These are phyloP conservation scores for Acleris holmiana DNA, from an alignment of 2,888 invertebrate species.

Conservation along the genomic window DNA sequence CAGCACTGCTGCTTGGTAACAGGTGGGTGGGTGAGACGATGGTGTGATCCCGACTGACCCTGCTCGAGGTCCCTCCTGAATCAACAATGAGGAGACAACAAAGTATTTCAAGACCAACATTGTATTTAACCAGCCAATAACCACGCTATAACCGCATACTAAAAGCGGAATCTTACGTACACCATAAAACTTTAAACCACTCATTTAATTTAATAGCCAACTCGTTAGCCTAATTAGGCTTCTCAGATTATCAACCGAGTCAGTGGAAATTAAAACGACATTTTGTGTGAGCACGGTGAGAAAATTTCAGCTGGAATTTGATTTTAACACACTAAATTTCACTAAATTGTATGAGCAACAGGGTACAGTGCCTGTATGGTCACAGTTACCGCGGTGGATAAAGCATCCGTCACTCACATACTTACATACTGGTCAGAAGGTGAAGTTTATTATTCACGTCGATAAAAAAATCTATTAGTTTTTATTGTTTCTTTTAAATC, in stretches of 20 bases:
- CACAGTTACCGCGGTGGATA: too few species aligned
- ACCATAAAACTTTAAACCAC: constrained; percentile 27
- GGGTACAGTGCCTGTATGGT: too few species aligned
- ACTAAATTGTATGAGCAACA: neutral
- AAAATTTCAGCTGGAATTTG: constrained; percentile 1
- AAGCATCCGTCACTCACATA: too few species aligned
- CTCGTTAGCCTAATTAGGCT: constrained; percentile 30
- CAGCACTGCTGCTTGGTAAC: too few species aligned
- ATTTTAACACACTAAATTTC: constrained; percentile 1
- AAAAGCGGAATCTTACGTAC: constrained; percentile 12
- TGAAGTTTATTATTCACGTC: too few species aligned
- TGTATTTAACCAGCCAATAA: constrained; percentile 19
- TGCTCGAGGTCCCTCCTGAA: too few species aligned
- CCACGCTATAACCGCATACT: constrained; percentile 29
- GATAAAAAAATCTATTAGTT: too few species aligned
- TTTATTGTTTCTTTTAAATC: too few species aligned
- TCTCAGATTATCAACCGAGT: constrained; percentile 17
- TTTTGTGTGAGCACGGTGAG: neutral
- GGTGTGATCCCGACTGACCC: too few species aligned
- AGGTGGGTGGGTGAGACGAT: too few species aligned
- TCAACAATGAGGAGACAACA: neutral
- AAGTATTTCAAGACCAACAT: constrained; percentile 13
- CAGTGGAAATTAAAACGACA: constrained; percentile 24
- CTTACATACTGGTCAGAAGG: too few species aligned
- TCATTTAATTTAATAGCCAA: constrained; percentile 27